Evolutionary conservation across 1,140 invertebrate species (phyloP).

Genomic region (Penaeus indicus): DNA sequence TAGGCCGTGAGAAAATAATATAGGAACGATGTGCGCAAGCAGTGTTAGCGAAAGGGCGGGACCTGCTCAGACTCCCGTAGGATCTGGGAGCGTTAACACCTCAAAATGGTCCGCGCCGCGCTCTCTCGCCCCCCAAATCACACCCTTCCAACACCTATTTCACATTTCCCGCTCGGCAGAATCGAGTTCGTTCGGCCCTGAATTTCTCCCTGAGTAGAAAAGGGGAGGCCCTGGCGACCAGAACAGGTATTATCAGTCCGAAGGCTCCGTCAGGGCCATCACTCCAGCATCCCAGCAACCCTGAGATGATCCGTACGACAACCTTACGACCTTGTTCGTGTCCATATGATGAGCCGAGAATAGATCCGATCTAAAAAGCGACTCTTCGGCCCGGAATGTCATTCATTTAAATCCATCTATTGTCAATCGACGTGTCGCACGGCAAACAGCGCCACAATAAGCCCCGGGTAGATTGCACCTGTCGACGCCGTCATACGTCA

Average conservation of each 20-base stretch:
- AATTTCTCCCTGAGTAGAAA: not conserved
- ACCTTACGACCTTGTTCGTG: constrained; percentile 3
- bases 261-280: not conserved
- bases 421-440: no score
- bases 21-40: constrained; percentile 61
- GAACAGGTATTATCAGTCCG: constrained; percentile 7
- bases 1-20: constrained; percentile 43
- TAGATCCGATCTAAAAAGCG: not conserved
- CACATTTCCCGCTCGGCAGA: constrained; percentile 1
- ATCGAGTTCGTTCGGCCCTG: no score
- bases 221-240: not conserved
- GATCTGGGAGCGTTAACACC: constrained; percentile 57
- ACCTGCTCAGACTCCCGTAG: constrained; percentile 60
- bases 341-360: not conserved
- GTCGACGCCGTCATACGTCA: constrained; percentile 13
- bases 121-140: not conserved
- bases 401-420: not conserved
- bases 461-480: constrained; percentile 16
- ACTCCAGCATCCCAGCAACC: constrained; percentile 12
- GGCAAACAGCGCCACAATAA: no score
- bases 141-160: constrained; percentile 1
- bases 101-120: not conserved
- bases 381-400: not conserved
- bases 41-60: constrained; percentile 43
- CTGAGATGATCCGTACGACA: constrained; percentile 24